These are phyloP conservation scores for Berghia stephanieae DNA, from an alignment of 1,140 invertebrate species.

Conservation along the genomic window DNA sequence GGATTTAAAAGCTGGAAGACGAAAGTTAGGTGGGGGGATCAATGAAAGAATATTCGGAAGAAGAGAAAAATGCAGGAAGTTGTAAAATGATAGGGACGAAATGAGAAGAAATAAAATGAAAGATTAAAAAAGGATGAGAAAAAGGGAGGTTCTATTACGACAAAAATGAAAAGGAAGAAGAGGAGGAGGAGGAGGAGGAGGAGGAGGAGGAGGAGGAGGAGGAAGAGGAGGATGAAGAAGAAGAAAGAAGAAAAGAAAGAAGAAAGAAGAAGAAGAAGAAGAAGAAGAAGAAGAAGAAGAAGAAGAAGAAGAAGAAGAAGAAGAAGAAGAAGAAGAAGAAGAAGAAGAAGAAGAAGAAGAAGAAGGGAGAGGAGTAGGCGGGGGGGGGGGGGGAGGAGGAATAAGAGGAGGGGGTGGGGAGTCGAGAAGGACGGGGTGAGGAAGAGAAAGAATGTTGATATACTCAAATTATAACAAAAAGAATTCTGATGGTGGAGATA, in stretches of 20 bases:
- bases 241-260: background rate
- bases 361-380: background rate
- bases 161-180: background rate
- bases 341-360: background rate
- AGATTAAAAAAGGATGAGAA: background rate
- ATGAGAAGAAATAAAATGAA: background rate
- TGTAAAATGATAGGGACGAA: background rate
- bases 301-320: background rate
- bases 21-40: background rate
- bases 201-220: background rate
- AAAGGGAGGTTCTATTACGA: background rate
- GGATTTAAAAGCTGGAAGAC: background rate
- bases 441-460: background rate
- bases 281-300: background rate
- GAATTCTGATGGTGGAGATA: too few species aligned
- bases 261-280: background rate
- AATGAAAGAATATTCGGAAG: background rate
- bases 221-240: too few species aligned
- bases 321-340: background rate
- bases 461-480: too few species aligned
- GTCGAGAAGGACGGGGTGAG: background rate
- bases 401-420: background rate
- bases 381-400: background rate
- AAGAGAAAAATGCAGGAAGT: background rate
- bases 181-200: constrained; percentile 7